Conservation (phyloP, 2,888 invertebrate species). For the Tetragnatha montana region DNA sequence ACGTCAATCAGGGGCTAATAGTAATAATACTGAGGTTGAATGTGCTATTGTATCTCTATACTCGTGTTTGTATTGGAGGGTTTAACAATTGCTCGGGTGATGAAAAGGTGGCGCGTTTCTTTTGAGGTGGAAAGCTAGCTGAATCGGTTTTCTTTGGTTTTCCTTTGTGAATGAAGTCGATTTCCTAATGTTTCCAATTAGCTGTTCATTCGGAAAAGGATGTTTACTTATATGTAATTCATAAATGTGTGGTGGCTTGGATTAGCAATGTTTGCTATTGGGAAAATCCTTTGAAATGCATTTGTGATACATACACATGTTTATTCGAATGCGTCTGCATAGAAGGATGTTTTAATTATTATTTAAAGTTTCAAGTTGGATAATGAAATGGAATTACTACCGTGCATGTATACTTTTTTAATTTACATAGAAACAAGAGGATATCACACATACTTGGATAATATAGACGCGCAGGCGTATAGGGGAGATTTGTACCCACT, state of each 20-base stretch:
- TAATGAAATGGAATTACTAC: too few species aligned
- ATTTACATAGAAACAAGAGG: too few species aligned
- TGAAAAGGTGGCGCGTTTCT: neutral
- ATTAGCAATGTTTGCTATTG: too few species aligned
- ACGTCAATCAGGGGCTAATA: neutral
- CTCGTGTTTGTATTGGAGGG: neutral
- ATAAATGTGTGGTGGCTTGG: too few species aligned
- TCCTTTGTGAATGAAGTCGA: slow-evolving; percentile 2
- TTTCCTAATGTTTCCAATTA: neutral
- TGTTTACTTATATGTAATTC: neutral
- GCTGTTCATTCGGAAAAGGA: neutral
- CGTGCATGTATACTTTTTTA: too few species aligned
- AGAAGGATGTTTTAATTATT: neutral
- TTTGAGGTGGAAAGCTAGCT: neutral
- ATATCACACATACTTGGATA: too few species aligned
- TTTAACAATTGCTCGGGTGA: neutral
- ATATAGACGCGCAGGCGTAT: too few species aligned
- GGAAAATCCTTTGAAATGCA: too few species aligned
- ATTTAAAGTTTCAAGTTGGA: too few species aligned
- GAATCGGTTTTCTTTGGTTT: neutral
- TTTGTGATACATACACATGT: too few species aligned
- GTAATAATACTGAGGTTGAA: slow-evolving; percentile 8
- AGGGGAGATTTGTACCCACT: too few species aligned
- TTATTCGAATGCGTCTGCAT: neutral
- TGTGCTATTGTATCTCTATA: neutral